Percentiles rank a stretch among this genome's conserved stretches.
These are phyloP conservation scores for Sinocyclocheilus maitianheensis DNA, from an alignment of 2,113 vertebrate genomes.

Conservation along the genomic window DNA sequence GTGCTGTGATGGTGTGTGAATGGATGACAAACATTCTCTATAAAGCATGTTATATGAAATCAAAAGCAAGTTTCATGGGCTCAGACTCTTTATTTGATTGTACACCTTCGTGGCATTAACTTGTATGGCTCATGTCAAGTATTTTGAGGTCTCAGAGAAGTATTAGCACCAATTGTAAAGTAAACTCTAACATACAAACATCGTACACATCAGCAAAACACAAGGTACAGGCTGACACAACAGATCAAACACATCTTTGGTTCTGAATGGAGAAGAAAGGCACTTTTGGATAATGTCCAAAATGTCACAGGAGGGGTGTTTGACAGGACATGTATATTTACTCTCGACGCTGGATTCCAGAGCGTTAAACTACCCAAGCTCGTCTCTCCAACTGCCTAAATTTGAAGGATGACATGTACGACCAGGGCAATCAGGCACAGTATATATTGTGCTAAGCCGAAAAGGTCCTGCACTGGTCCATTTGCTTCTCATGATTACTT, in stretches of 20 bases:
- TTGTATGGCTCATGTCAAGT: background rate
- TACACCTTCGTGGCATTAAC: background rate
- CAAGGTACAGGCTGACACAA: background rate
- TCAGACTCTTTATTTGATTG: background rate
- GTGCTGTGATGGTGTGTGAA: background rate
- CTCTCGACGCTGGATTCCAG: background rate
- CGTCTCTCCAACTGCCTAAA: background rate
- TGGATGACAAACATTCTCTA: background rate
- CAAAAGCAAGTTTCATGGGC: background rate
- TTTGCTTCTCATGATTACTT: background rate
- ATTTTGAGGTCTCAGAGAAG: background rate
- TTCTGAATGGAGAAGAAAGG: constrained; percentile 20
- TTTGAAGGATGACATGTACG: background rate
- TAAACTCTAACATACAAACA: background rate
- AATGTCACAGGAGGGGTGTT: background rate
- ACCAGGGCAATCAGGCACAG: background rate
- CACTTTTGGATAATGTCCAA: background rate
- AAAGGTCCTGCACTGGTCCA: background rate
- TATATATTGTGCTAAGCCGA: background rate
- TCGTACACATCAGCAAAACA: background rate
- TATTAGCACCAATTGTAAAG: background rate
- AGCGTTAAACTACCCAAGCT: background rate
- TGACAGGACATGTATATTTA: background rate
- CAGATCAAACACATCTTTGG: constrained; percentile 27
- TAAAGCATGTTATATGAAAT: background rate